Evolutionary conservation across 2,888 invertebrate genomes (phyloP), one percentile per base, ranked within the genome.

Genomic region (Netelia melanura): DNA sequence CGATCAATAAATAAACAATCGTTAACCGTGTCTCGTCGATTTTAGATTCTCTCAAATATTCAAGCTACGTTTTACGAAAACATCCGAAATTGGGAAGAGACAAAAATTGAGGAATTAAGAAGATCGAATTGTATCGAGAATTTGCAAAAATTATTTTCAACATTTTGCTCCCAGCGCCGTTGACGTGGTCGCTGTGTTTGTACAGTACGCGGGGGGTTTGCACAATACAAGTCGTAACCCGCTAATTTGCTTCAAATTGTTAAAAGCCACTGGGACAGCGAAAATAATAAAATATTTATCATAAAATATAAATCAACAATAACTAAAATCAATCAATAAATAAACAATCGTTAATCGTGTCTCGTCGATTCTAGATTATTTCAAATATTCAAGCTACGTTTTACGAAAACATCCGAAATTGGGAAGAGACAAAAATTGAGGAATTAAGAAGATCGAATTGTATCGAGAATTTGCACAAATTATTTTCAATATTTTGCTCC

Each of bases 111-210:
- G n/a, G 43, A 43, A 23, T 8, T 54, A 70, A 25, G 14, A 5
- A 52, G 9, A 17, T 54, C 17, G 3, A 11, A 17, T n/a, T 25
- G 62, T 62, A 75, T 62, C 11, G 8, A 9, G 52, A 72, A 77
- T 72, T 75, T 23, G 62, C n/a, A n/a, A n/a, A 62, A 81, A 77
- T 77, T 56, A 77, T 79, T 84, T 84, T 72, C 78, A 68, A 44
- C 5, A 30, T 30, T 30, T 5, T 5, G 30, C 5, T 48, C 43
- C n/a, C 62, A 61, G 6, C 14, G 21, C 9, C 1, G 48, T 11
- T 52, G 62, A 14, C 68, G 65, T 38, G 43, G 17, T 58, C 30
- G 48, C 23, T 74, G 58, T 48, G 25, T 68, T 74, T 61, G 64
- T n/a, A n/a, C n/a, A n/a, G 44, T 23, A n/a, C n/a, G 43, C 11